phyloP scores from a whole-genome alignment of 2,888 invertebrate genomes.

The Phaonia tiefii region DNA sequence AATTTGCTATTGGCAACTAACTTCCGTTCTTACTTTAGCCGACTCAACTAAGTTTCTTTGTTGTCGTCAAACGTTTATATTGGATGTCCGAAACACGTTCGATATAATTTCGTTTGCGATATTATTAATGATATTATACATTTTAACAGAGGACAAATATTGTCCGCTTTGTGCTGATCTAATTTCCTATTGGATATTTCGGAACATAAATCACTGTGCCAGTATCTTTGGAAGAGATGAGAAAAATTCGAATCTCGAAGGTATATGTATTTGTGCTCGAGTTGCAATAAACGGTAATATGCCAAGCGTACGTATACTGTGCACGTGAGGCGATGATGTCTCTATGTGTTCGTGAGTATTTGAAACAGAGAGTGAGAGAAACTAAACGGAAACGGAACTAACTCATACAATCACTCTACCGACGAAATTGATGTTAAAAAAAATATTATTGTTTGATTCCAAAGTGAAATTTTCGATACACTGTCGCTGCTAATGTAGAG shows the following conservation, averaged over 20 bases:
- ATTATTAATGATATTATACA: too few relatives aligned
- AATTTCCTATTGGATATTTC: too few relatives aligned
- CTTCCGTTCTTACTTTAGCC: too few relatives aligned
- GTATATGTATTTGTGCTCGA: conserved; percentile 48
- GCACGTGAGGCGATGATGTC: conserved; percentile 25
- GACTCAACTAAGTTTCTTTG: too few relatives aligned
- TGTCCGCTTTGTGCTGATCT: too few relatives aligned
- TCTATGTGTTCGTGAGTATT: too few relatives aligned
- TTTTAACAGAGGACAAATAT: too few relatives aligned
- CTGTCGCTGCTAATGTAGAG: conserved; percentile 26
- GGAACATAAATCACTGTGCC: too few relatives aligned
- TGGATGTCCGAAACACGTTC: too few relatives aligned
- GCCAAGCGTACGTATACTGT: conserved; percentile 9
- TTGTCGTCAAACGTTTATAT: too few relatives aligned
- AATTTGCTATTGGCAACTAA: too few relatives aligned
- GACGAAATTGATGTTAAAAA: conserved; percentile 40
- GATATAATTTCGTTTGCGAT: too few relatives aligned
- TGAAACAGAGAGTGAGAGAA: neutral
- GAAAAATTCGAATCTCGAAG: conserved; percentile 35
- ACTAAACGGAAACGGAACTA: conserved; percentile 49
- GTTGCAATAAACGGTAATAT: conserved; percentile 46
- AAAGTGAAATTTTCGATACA: neutral
- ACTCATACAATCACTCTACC: conserved; percentile 43
- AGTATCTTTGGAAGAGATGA: neutral
- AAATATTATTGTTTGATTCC: conserved; percentile 14